Base-by-base conservation (phyloP, 2,113 vertebrate genomes). In the Melanostigma gelatinosum region DNA sequence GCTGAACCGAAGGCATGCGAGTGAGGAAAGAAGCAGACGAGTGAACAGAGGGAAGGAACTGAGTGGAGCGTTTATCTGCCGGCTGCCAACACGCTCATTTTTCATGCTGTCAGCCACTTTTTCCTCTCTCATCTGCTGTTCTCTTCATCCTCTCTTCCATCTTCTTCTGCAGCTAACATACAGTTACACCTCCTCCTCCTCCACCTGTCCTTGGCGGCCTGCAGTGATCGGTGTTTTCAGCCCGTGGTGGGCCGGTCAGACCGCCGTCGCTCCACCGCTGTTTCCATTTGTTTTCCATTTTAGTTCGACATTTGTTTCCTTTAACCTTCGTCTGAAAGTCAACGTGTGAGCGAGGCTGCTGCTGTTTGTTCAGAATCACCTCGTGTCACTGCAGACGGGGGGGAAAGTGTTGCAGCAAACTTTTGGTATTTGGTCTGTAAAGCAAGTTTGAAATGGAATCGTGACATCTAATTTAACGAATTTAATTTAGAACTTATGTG, bases 31-130 rank as follows among this genome's bases (percentile, higher is more conserved):
- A 0, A 18, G 48, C 79, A 70, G 75, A 60, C 40, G 16, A 80
- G 61, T n/a, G 79, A 67, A 32, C 38, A 50, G 48, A 50, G 48
- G 48, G 29, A 13, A 46, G 57, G 38, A 55, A 64, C 15, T 42
- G 77, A 83, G 75, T 5, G 63, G 52, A 82, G 68, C 57, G 29
- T 80, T 87, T 89, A 80, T 89, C 73, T 60, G 80, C 69, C 13
- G 8, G 70, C 58, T 77, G 82, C 75, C 60, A 77, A 85, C 78
- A 75, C 57, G 29, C 76, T 88, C 69, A 58, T 87, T 89, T 84
- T 85, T 85, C 88, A 89, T 90, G 72, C 83, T 73, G 75, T 87
- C 85, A 84, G 84, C 71, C 69, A 61, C 73, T 68, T 64, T 70
- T 66, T 46, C 16, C 52, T 50, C 62, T 38, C 79, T 54, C 74